Conservation (phyloP, 2,888 invertebrate genomes). For the Eupithecia inturbata region DNA sequence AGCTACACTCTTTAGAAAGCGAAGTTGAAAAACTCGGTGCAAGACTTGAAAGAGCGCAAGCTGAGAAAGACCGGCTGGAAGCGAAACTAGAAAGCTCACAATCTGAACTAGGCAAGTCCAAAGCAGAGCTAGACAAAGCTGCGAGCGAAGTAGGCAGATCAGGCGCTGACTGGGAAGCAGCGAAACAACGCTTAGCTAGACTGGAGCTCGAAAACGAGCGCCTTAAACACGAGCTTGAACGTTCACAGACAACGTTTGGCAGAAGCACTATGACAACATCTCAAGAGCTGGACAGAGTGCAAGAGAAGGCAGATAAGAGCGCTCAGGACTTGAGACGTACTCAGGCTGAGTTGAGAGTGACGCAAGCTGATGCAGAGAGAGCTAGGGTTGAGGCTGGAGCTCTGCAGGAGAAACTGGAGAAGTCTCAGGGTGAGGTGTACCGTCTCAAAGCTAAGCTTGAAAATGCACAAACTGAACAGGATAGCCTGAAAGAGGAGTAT, state of each 20-base stretch:
- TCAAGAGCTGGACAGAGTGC: constrained; percentile 92
- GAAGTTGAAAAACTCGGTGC: constrained; percentile 95
- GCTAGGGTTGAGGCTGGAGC: constrained; percentile 92
- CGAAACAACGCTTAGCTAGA: constrained; percentile 91
- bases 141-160: constrained; percentile 95
- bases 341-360: constrained; percentile 95
- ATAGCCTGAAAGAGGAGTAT: constrained; percentile 95
- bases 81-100: constrained; percentile 96
- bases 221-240: constrained; percentile 92
- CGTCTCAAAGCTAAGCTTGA: constrained; percentile 96
- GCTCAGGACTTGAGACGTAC: constrained; percentile 93
- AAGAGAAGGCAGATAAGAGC: constrained; percentile 93
- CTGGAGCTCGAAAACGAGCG: constrained; percentile 96
- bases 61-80: constrained; percentile 95
- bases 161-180: constrained; percentile 94
- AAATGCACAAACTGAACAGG: constrained; percentile 97
- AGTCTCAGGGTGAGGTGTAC: constrained; percentile 97
- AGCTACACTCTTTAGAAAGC: constrained; percentile 94
- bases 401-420: constrained; percentile 95
- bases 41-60: constrained; percentile 93
- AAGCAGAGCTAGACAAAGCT: constrained; percentile 96
- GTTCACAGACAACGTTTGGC: constrained; percentile 93
- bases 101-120: constrained; percentile 96
- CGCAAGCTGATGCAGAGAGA: constrained; percentile 95
- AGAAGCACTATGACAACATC: constrained; percentile 92